These are phyloP conservation scores for Eristalis pertinax DNA, from an alignment of 2,888 invertebrate genomes.

Conservation along the genomic window DNA sequence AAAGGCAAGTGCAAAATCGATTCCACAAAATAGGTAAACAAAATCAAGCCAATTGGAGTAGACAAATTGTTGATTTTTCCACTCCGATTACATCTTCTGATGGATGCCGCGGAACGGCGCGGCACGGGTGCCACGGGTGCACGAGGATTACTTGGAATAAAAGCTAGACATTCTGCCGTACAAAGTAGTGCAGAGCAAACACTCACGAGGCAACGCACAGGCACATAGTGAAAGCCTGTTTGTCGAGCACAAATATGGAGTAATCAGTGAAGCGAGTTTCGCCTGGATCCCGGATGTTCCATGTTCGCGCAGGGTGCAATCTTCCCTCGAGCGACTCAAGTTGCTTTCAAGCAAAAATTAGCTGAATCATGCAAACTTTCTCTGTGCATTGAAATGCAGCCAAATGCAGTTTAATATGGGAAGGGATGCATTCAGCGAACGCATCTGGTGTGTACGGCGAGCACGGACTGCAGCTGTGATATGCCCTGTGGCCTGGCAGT, in stretches of 20 bases:
- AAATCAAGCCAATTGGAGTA: constrained; percentile 51
- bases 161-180: constrained; percentile 10
- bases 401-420: not conserved
- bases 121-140: not conserved
- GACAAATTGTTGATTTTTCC: constrained; percentile 50
- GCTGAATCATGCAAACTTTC: constrained; percentile 11
- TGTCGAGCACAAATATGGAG: constrained; percentile 39
- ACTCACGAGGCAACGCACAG: constrained; percentile 33
- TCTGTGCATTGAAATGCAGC: not conserved
- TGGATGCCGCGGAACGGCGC: not conserved
- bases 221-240: constrained; percentile 19
- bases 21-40: constrained; percentile 28
- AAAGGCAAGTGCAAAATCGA: constrained; percentile 25
- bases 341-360: constrained; percentile 12
- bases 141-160: not conserved
- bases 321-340: constrained; percentile 13
- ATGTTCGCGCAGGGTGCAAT: not conserved
- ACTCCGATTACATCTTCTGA: constrained; percentile 25
- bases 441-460: too few relatives aligned
- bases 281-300: not conserved
- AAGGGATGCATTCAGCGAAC: not conserved
- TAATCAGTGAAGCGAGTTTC: constrained; percentile 44
- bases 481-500: not conserved
- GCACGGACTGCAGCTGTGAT: too few relatives aligned
- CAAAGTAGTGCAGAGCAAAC: constrained; percentile 44